Conservation (phyloP, 92 coral and sea anemone genomes). For the Anthopleura xanthogrammica region DNA sequence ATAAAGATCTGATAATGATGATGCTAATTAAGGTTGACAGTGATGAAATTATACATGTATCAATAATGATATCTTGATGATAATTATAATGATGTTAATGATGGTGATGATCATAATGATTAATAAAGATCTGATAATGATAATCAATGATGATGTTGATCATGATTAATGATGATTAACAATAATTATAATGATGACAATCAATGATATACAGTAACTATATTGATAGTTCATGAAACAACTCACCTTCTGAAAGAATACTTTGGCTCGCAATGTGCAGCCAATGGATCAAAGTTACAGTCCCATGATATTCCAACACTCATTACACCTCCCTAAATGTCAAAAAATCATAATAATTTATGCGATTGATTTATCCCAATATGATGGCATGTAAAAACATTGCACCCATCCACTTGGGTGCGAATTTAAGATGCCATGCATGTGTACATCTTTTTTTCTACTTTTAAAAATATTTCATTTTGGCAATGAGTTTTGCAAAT, state of each 20-base stretch:
- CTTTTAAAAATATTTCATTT: no score
- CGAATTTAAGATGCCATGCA: no score
- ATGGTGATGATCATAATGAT: not conserved
- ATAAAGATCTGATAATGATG: not conserved
- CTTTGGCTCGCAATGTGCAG: constrained; percentile 57
- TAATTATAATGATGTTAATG: not conserved
- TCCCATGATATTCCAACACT: constrained; percentile 63
- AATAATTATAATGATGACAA: not conserved
- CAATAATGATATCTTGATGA: not conserved
- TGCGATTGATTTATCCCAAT: not conserved
- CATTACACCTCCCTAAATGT: constrained; percentile 69
- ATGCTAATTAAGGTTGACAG: no score
- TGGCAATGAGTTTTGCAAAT: no score
- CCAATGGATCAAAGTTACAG: constrained; percentile 65
- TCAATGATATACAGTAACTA: not conserved
- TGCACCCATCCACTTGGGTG: no score
- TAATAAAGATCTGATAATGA: not conserved
- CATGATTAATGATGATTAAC: not conserved
- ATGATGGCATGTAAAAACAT: no score
- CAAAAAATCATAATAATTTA: not conserved
- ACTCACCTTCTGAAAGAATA: constrained; percentile 75
- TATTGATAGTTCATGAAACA: not conserved
- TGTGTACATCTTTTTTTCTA: no score
- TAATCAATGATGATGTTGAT: not conserved
- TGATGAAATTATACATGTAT: no score